Conservation (phyloP, 2,888 invertebrate species). For the Villa cingulata region DNA sequence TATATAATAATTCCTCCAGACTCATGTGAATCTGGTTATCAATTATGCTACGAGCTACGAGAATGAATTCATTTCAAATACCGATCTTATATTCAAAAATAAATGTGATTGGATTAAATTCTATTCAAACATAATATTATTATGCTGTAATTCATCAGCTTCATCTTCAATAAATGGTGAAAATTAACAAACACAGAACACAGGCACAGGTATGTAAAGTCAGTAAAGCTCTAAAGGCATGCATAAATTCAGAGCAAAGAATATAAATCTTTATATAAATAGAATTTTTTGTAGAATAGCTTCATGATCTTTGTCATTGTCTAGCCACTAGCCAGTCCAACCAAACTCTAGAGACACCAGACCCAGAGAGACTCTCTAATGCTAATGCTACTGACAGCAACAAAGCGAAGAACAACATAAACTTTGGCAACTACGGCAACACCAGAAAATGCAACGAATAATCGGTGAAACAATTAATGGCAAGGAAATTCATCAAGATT, state of each 20-base stretch:
- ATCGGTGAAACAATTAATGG: background rate
- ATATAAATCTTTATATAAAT: no score
- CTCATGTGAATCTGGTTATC: background rate
- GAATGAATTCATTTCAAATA: background rate
- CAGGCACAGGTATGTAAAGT: no score
- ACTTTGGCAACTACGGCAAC: background rate
- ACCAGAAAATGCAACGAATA: slow-evolving; percentile 1
- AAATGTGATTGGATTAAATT: background rate
- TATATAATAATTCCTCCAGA: background rate
- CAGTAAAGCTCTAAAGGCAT: no score
- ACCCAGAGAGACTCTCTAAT: no score
- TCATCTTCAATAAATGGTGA: no score
- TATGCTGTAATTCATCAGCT: background rate
- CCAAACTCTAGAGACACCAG: no score
- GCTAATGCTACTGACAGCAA: background rate
- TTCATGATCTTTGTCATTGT: no score
- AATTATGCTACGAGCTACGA: background rate
- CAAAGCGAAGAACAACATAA: background rate
- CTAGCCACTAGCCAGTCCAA: no score
- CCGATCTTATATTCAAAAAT: background rate
- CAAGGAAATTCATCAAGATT: slow-evolving; percentile 14
- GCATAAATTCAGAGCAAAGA: no score
- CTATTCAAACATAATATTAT: background rate
- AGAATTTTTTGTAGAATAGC: no score
- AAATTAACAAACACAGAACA: background rate